Percentiles rank a stretch among this genome's conserved stretches.
phyloP scores from a whole-genome alignment of 2,113 vertebrate species.

The Heterotilapia buettikoferi region DNA sequence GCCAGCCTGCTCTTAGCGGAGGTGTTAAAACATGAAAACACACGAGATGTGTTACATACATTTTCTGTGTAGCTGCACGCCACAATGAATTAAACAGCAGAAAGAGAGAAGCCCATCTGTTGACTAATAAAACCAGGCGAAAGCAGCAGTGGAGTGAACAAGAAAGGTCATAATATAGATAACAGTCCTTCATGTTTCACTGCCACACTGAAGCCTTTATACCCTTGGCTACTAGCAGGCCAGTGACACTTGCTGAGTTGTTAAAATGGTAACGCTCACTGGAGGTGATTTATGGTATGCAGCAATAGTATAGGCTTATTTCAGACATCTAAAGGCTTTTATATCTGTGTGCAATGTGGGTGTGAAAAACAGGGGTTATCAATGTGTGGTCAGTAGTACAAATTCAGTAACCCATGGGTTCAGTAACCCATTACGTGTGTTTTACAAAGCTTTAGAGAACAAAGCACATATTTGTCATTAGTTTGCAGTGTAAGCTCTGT shows the following conservation, averaged over 20 bases:
- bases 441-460: background rate
- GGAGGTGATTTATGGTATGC: constrained; percentile 5
- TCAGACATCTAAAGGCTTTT: background rate
- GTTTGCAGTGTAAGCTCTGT: background rate
- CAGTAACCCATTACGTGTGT: constrained; percentile 5
- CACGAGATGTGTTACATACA: constrained; percentile 21
- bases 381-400: background rate
- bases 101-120: constrained; percentile 56
- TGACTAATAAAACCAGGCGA: constrained; percentile 43
- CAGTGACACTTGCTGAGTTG: constrained; percentile 4
- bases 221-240: background rate
- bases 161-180: background rate
- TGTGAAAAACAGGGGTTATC: background rate
- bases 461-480: background rate
- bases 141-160: background rate
- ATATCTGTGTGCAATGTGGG: background rate
- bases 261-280: constrained; percentile 22
- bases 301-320: background rate
- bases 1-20: background rate
- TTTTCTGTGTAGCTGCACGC: constrained; percentile 37
- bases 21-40: constrained; percentile 28
- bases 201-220: constrained; percentile 27
- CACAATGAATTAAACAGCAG: constrained; percentile 38
- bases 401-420: constrained; percentile 1
- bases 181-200: constrained; percentile 45